A percentile compares a stretch with the other conserved stretches of the same genome.
Conservation (phyloP, 2,113 vertebrate species). For the Hyla sarda region DNA sequence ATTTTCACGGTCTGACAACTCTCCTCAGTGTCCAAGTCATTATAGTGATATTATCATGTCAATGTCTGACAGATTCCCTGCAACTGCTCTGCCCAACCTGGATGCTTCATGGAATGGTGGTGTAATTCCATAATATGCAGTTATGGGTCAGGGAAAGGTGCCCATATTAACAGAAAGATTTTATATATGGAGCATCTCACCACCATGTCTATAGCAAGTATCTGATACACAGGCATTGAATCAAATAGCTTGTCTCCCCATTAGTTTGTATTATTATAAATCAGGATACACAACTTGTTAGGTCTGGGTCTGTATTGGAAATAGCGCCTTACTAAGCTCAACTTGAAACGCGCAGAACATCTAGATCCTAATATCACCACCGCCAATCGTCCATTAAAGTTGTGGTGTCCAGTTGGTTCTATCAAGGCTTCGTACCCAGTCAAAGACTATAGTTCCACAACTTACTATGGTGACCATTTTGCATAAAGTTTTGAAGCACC, state of each 20-base stretch:
- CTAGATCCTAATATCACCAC: background rate
- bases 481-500: too few relatives aligned
- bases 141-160: background rate
- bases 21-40: background rate
- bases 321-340: too few relatives aligned
- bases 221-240: background rate
- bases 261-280: too few relatives aligned
- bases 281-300: too few relatives aligned
- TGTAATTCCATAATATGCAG: too few relatives aligned
- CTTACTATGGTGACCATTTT: too few relatives aligned
- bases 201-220: background rate
- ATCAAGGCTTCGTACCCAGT: too few relatives aligned
- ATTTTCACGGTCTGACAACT: constrained; percentile 35
- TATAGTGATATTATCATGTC: background rate
- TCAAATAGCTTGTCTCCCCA: too few relatives aligned
- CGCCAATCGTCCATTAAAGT: background rate
- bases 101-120: background rate
- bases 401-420: background rate
- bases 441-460: too few relatives aligned
- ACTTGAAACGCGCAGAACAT: background rate
- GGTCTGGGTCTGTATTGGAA: too few relatives aligned
- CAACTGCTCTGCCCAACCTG: background rate
- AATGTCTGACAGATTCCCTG: background rate
- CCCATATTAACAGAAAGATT: background rate
- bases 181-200: background rate